phyloP scores from a whole-genome alignment of 2,113 vertebrate species.

The Amphiprion percula region DNA sequence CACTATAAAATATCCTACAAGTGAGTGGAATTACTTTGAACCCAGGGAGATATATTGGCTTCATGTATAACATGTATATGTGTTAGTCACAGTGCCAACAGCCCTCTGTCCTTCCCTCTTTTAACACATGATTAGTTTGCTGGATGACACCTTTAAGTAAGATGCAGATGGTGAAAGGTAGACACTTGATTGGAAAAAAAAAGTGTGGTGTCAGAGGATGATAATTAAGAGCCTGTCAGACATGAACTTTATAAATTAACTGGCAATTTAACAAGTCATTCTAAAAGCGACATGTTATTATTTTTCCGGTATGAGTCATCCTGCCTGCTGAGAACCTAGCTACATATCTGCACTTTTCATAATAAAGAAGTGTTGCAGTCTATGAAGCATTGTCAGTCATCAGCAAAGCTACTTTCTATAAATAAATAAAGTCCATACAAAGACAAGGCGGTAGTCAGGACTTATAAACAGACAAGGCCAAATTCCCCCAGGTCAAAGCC shows the following conservation, averaged over 20 bases:
- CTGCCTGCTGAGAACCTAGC: not conserved
- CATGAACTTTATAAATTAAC: not conserved
- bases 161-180: not conserved
- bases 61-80: not conserved
- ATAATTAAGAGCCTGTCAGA: slow-evolving; percentile 12
- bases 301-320: not conserved
- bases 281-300: not conserved
- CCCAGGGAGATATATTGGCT: not conserved
- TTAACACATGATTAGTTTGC: not conserved
- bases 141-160: slow-evolving; percentile 1
- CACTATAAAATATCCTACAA: not conserved
- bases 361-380: not conserved
- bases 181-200: slow-evolving; percentile 17
- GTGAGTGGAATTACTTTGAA: not conserved
- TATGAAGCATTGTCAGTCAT: not conserved
- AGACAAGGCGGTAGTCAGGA: not conserved
- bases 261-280: not conserved
- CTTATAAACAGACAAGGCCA: not conserved
- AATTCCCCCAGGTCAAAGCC: not conserved
- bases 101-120: not conserved
- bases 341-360: not conserved
- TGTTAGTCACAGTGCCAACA: not conserved
- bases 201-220: not conserved
- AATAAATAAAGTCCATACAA: not conserved
- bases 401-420: not conserved